A percentile compares a stretch with the other conserved stretches of the same genome.
Conservation (phyloP, 2,113 vertebrate species). For the Hypocryptadius cinnamomeus region DNA sequence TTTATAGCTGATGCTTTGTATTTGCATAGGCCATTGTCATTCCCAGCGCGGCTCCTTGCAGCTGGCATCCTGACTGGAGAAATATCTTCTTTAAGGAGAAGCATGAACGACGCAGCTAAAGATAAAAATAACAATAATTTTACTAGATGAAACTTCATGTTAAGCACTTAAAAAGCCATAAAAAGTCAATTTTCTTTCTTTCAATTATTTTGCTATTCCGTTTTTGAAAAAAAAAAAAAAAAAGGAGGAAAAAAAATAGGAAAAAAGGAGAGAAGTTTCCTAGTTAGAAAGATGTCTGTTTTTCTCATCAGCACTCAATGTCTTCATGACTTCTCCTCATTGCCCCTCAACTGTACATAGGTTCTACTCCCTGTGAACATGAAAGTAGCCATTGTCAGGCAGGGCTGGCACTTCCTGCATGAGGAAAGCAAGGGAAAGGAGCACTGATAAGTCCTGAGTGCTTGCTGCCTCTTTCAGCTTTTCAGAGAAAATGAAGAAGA, state of each 20-base stretch:
- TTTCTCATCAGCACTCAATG: background rate
- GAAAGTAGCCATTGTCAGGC: background rate
- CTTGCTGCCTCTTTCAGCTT: background rate
- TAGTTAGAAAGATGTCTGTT: background rate
- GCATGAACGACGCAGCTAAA: conserved; percentile 32
- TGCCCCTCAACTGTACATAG: background rate
- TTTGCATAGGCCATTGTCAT: conserved; percentile 59
- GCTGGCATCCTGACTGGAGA: conserved; percentile 57
- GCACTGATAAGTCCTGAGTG: background rate
- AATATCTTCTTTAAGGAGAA: conserved; percentile 49
- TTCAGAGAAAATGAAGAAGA: conserved; percentile 1
- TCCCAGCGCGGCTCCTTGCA: conserved; percentile 45
- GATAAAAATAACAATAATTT: conserved; percentile 68
- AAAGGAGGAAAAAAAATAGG: rapidly evolving
- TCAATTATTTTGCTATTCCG: conserved; percentile 60
- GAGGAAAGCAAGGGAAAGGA: background rate
- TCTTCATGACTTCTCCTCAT: background rate
- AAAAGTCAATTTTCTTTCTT: conserved; percentile 60
- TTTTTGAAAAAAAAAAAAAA: background rate
- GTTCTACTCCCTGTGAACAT: background rate
- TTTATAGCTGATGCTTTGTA: conserved; percentile 6
- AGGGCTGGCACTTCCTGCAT: background rate
- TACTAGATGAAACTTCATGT: conserved; percentile 61
- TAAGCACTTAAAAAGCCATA: conserved; percentile 65
- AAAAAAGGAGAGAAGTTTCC: background rate